Evolutionary conservation across 2,888 invertebrate species (phyloP).

Genomic region (Callyntrura sp.): DNA sequence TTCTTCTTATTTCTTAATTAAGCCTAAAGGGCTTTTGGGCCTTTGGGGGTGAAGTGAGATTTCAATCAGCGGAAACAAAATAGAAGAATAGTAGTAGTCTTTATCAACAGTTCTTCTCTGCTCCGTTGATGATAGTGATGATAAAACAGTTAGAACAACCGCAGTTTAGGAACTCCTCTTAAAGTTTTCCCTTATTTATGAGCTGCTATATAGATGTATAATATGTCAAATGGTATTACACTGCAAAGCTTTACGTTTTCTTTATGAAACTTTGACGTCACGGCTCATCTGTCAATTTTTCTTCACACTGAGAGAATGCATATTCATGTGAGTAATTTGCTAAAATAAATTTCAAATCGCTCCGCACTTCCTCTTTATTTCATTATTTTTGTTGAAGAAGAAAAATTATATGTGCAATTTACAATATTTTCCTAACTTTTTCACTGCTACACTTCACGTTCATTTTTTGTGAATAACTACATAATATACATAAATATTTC

Average conservation of each 20-base stretch:
- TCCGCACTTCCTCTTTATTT: slow-evolving; percentile 49
- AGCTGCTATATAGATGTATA: too few relatives aligned
- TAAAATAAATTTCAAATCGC: slow-evolving; percentile 43
- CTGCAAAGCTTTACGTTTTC: too few relatives aligned
- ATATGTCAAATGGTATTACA: too few relatives aligned
- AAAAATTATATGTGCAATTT: slow-evolving; percentile 13
- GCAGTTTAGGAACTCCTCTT: too few relatives aligned
- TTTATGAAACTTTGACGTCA: slow-evolving; percentile 34
- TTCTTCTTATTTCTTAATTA: background rate
- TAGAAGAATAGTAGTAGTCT: too few relatives aligned
- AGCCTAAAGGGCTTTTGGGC: background rate
- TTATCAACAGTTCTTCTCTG: too few relatives aligned
- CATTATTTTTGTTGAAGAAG: background rate
- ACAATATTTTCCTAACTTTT: background rate
- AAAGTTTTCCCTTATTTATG: slow-evolving; percentile 1
- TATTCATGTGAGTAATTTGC: slow-evolving; percentile 24
- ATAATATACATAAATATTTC: slow-evolving; percentile 31
- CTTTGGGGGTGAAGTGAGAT: slow-evolving; percentile 38
- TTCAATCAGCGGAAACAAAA: background rate
- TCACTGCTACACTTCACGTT: background rate
- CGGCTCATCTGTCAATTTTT: slow-evolving; percentile 28
- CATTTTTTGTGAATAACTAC: slow-evolving; percentile 38
- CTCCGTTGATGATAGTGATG: too few relatives aligned
- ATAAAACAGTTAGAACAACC: too few relatives aligned
- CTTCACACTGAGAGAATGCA: background rate